Evolutionary conservation across 2,888 invertebrate genomes (phyloP).

Genomic region (Zhuqinia jingwanae): DNA sequence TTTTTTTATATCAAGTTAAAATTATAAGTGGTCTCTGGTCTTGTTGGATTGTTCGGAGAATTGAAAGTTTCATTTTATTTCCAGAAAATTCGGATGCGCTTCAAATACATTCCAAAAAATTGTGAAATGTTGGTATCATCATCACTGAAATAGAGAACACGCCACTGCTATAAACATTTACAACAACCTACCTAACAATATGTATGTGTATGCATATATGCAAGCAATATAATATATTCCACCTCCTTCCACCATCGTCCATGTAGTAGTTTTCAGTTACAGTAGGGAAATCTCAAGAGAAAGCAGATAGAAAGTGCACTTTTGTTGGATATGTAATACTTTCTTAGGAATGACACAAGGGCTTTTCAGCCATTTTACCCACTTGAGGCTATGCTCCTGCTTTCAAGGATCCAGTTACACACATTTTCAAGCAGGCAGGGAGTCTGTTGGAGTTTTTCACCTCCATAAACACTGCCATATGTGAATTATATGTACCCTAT

Average conservation of each 20-base stretch:
- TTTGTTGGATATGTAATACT: background rate
- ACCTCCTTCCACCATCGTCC: background rate
- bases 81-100: background rate
- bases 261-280: no score
- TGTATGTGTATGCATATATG: background rate
- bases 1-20: background rate
- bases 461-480: no score
- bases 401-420: slow-evolving; percentile 34
- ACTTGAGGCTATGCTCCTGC: slow-evolving; percentile 37
- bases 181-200: no score
- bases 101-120: background rate
- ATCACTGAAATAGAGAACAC: no score
- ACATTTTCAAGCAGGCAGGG: background rate
- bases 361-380: slow-evolving; percentile 33
- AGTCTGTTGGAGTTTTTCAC: no score
- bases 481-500: no score
- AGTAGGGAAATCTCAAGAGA: no score
- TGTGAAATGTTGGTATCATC: no score
- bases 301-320: slow-evolving; percentile 7
- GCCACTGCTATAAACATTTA: background rate
- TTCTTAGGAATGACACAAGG: slow-evolving; percentile 19
- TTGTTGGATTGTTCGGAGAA: no score
- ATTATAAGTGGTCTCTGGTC: no score
- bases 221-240: slow-evolving; percentile 8
- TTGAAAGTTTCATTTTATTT: background rate